These are phyloP conservation scores for Scomber colias DNA, from an alignment of 2,113 vertebrate genomes.

Conservation along the genomic window DNA sequence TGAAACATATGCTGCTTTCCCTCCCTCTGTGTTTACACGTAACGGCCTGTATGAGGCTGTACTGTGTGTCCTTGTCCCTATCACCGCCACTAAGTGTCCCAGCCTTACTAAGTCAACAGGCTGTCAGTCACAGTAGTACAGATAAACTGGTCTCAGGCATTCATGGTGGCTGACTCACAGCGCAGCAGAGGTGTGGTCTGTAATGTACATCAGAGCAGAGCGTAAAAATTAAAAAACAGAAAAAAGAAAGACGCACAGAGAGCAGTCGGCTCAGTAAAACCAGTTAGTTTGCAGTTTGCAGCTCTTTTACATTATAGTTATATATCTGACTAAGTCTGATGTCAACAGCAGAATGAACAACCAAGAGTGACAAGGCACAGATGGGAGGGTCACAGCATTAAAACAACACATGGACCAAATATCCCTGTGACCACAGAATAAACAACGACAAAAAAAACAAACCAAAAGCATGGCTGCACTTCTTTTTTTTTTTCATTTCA, in stretches of 20 bases:
- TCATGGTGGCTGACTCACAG: conserved; percentile 55
- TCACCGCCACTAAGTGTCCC: conserved; percentile 15
- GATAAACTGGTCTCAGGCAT: conserved; percentile 42
- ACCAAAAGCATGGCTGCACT: background rate
- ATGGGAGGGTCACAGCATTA: background rate
- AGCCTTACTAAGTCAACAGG: conserved; percentile 57
- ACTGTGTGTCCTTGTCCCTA: conserved; percentile 41
- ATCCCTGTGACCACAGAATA: background rate
- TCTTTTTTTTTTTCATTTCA: background rate
- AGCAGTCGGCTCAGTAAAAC: conserved; percentile 42
- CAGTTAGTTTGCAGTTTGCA: conserved; percentile 41
- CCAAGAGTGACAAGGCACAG: background rate
- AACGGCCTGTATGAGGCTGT: background rate
- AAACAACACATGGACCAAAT: background rate
- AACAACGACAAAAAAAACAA: background rate
- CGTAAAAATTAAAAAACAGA: background rate
- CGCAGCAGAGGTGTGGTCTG: conserved; percentile 53
- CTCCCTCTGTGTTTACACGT: conserved; percentile 14
- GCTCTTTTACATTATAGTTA: background rate
- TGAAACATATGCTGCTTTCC: background rate
- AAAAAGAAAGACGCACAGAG: background rate
- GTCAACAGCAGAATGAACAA: background rate
- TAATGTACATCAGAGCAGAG: background rate
- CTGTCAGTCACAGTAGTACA: conserved; percentile 17
- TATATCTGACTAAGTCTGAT: conserved; percentile 17